Evolutionary conservation across 1,140 invertebrate genomes (phyloP), one percentile per base, ranked within the genome.

Genomic region (Drosophila auraria): DNA sequence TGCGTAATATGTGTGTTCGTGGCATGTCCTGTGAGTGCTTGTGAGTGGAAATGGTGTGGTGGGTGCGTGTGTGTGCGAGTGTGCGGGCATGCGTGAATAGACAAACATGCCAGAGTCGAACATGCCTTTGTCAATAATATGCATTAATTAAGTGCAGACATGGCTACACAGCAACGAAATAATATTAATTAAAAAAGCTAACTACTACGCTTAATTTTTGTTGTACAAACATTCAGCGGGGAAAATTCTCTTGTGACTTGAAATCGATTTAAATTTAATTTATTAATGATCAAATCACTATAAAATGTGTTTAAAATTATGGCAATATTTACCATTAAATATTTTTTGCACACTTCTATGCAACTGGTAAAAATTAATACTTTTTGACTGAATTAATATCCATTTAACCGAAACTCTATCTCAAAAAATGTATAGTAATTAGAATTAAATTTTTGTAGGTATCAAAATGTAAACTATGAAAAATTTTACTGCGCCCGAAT

Each of bases 101-200:
- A 89, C 84, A 87, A 89, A 87, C 84, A 87, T 71, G 73, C 47
- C 62, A 45, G 62, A 53, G 71, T 68, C 58, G 68, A 59, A 66
- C 64, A 80, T 76, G 84, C 84, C 87, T 90, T 89, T 89, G 84
- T 87, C 84, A 87, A 87, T 87, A 87, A 87, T 89, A 89, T 89
- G 84, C 83, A 89, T 87, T 87, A 87, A 87, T 87, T 87, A 87
- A 87, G 84, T 89, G 86, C 84, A 87, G 84, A 84, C 84, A 80
- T 74, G 78, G 53, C 70, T 78, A 66, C 76, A 57, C 54, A 3
- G 36, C 4, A 8, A 57, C 17, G 2, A 57, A 56, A 15, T 8
- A 40, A 40, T 40, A 40, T 57, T 25, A 25, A 57, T 40, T 25
- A 40, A 25, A 25, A 40, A 40, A 20, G 7, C 3, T 2, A 23